These are phyloP conservation scores for Eptatretus atami DNA, from an alignment of 2,797 vertebrate species.

Conservation along the genomic window DNA sequence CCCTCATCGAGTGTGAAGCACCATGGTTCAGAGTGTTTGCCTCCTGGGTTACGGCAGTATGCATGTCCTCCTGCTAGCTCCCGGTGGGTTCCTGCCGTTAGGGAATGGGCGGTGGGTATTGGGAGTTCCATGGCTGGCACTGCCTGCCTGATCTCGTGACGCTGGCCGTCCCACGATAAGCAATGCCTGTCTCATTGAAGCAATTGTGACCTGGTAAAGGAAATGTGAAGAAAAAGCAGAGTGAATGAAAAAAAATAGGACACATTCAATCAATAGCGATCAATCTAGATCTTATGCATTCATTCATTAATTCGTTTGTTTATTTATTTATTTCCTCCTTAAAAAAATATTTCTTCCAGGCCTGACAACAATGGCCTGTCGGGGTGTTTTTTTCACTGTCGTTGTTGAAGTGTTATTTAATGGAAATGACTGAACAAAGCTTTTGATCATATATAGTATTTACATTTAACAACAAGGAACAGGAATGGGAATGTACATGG, in stretches of 20 bases:
- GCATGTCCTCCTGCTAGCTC: slow-evolving; percentile 57
- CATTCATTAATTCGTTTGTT: too few relatives aligned
- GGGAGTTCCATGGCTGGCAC: slow-evolving; percentile 53
- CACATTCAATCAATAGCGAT: too few relatives aligned
- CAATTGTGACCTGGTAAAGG: slow-evolving; percentile 41
- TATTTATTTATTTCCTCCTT: too few relatives aligned
- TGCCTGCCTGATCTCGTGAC: slow-evolving; percentile 42
- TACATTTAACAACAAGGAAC: too few relatives aligned
- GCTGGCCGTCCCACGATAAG: slow-evolving; percentile 46
- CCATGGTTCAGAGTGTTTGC: slow-evolving; percentile 72
- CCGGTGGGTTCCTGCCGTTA: slow-evolving; percentile 29
- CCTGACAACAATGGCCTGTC: too few relatives aligned
- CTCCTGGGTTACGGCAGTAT: slow-evolving; percentile 73
- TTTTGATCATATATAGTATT: too few relatives aligned
- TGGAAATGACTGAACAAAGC: too few relatives aligned
- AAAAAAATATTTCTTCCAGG: too few relatives aligned
- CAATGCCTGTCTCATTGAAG: slow-evolving; percentile 53
- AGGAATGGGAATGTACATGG: too few relatives aligned
- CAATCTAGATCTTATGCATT: too few relatives aligned
- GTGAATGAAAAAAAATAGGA: background rate
- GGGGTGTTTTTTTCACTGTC: too few relatives aligned
- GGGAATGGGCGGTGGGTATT: slow-evolving; percentile 43
- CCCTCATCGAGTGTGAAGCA: slow-evolving; percentile 76
- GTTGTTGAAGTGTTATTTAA: too few relatives aligned
- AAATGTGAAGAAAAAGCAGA: slow-evolving; percentile 13